phyloP scores from a whole-genome alignment of 2,888 invertebrate species.

The Euzetes globulus region DNA sequence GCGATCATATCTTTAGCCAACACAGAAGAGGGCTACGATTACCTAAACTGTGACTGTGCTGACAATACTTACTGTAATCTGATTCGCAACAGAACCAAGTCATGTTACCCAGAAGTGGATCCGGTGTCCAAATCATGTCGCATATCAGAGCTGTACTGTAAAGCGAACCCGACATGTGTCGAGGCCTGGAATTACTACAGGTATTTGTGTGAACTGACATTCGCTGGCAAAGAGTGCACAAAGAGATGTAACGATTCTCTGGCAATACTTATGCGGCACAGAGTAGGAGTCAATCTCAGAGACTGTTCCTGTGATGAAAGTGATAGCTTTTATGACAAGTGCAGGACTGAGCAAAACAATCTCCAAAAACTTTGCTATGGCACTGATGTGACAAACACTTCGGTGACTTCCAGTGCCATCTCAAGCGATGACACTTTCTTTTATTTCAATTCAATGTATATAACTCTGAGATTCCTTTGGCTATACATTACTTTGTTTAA shows the following conservation, averaged over 20 bases:
- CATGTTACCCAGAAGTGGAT: constrained; percentile 27
- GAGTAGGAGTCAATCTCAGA: background rate
- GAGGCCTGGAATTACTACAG: constrained; percentile 32
- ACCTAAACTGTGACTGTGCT: constrained; percentile 36
- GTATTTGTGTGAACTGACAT: background rate
- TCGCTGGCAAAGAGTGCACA: constrained; percentile 31
- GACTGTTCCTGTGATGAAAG: constrained; percentile 29
- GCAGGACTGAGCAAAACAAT: constrained; percentile 8
- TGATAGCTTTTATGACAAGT: constrained; percentile 11
- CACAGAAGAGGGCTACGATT: constrained; percentile 32
- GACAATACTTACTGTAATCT: constrained; percentile 32
- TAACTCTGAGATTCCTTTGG: too few species aligned
- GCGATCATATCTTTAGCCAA: constrained; percentile 30
- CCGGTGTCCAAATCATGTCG: background rate
- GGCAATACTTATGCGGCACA: constrained; percentile 21
- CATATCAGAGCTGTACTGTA: constrained; percentile 26
- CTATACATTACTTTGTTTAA: too few species aligned
- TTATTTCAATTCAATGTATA: too few species aligned
- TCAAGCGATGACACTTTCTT: background rate
- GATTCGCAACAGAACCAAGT: constrained; percentile 16
- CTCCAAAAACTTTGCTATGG: constrained; percentile 25
- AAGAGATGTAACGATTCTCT: constrained; percentile 30
- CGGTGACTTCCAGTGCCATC: background rate
- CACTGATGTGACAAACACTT: background rate
- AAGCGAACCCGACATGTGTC: constrained; percentile 11